Percentiles rank a stretch among this genome's conserved stretches.
Evolutionary conservation across 2,797 vertebrate species (phyloP).

Genomic region (Arremon brunneinucha): DNA sequence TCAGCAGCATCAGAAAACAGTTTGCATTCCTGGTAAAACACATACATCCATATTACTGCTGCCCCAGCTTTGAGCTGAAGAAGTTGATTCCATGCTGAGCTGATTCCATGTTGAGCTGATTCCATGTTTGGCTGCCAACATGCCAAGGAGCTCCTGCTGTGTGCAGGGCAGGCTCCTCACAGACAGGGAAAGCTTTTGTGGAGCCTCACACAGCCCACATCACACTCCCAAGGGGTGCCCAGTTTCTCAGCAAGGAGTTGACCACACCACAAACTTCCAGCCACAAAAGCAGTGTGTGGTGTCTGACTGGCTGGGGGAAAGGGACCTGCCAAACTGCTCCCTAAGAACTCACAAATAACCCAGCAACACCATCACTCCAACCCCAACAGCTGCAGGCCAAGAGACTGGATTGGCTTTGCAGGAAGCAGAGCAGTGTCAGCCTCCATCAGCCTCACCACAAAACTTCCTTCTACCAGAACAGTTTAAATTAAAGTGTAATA

Average conservation of each 20-base stretch:
- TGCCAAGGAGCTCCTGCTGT: rapidly evolving
- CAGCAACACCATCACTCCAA: background rate
- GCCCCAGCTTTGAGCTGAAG: background rate
- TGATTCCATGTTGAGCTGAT: background rate
- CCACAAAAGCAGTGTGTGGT: background rate
- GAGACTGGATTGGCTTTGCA: background rate
- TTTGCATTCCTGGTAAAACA: background rate
- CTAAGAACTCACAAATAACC: background rate
- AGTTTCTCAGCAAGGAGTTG: background rate
- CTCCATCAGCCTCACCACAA: background rate
- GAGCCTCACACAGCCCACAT: background rate
- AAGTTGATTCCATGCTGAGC: background rate
- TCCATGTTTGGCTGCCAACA: background rate
- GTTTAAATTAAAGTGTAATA: background rate
- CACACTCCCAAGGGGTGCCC: background rate
- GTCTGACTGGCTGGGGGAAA: background rate
- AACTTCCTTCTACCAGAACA: background rate
- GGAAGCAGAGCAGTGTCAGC: background rate
- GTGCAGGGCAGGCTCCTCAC: background rate
- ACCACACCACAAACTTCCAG: background rate
- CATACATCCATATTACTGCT: background rate
- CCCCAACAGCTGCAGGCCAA: background rate
- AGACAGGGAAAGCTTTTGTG: background rate
- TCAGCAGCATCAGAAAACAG: background rate
- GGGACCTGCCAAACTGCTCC: background rate